Evolutionary conservation across 2,797 vertebrate genomes (phyloP), one percentile per base, ranked within the genome.

Genomic region (Melanotaenia parkinsoni): DNA sequence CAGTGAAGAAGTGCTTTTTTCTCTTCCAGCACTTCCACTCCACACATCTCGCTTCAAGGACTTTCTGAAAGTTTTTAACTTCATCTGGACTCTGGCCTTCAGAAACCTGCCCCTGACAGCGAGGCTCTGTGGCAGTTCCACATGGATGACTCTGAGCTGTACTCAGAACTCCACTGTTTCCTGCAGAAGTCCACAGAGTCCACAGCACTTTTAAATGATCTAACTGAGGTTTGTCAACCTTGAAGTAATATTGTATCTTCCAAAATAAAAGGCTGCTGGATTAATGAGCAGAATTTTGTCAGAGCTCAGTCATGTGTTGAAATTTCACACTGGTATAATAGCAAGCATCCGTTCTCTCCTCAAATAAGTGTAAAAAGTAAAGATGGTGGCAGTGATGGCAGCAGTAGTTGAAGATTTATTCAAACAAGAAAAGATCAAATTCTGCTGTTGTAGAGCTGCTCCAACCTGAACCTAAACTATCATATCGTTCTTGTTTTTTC

Each of bases 111-210:
- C 26, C n/a, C 63, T 28, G 58, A 40, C 51, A 40, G 47, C 0
- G 22, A 20, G 22, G 16, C 32, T 51, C 22, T 28, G 47, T 28
- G 45, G 63, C 66, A 16, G 63, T 40, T 67, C 37, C 58, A 61
- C 56, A 26, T 0, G n/a, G 47, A 37, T 0, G 37, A 13, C 28
- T 7, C 24, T 28, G 2, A 26, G 10, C n/a, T 24, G 40, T 12
- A 57, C 24, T 13, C 53, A 51, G 13, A 43, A 43, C 14, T 16
- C 40, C 58, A 56, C 10, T 45, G 5, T 28, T 53, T 73, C 18
- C 10, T 24, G 8, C 37, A 28, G 14, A 20, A 26, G 13, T 51
- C 33, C 14, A 54, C n/a, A 5, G 9, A 24, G 9, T 26, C 58
- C 22, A 12, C 11, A 18, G 3, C 9, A 9, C 10, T 50, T 40